Percentiles rank a stretch among this genome's conserved stretches.
Conservation (phyloP, 2,113 vertebrate genomes). For the Taxidea taxus region DNA sequence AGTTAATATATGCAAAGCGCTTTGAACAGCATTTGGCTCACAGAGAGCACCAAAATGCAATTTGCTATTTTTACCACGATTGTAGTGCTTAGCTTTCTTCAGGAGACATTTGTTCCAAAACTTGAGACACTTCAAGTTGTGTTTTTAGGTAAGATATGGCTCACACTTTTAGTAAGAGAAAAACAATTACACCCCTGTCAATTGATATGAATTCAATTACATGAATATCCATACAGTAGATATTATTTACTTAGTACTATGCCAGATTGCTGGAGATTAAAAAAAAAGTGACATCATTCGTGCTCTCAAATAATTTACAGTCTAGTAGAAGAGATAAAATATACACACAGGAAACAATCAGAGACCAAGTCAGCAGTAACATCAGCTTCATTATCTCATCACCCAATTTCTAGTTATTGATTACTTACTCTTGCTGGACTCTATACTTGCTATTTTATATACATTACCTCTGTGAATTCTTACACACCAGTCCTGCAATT, state of each 20-base stretch:
- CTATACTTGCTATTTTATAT: neutral
- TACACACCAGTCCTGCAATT: neutral
- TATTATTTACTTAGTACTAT: constrained; percentile 28
- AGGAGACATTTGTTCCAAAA: neutral
- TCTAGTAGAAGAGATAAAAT: neutral
- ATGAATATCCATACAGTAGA: neutral
- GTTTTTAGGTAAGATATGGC: neutral
- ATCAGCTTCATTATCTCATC: neutral
- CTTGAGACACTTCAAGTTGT: neutral
- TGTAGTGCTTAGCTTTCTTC: neutral
- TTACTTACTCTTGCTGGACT: neutral
- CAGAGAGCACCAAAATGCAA: neutral
- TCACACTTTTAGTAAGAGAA: neutral
- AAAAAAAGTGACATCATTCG: neutral
- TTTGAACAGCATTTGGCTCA: neutral
- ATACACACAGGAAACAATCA: neutral
- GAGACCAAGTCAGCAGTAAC: neutral
- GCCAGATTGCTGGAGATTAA: neutral
- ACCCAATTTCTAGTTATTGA: neutral
- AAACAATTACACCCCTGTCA: neutral
- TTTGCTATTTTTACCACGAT: neutral
- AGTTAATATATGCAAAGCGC: neutral
- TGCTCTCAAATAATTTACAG: neutral
- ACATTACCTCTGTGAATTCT: neutral
- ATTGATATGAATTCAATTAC: neutral